Evolutionary conservation across 2,888 invertebrate genomes (phyloP), one percentile per base, ranked within the genome.

Genomic region (Syrista parreyssii): DNA sequence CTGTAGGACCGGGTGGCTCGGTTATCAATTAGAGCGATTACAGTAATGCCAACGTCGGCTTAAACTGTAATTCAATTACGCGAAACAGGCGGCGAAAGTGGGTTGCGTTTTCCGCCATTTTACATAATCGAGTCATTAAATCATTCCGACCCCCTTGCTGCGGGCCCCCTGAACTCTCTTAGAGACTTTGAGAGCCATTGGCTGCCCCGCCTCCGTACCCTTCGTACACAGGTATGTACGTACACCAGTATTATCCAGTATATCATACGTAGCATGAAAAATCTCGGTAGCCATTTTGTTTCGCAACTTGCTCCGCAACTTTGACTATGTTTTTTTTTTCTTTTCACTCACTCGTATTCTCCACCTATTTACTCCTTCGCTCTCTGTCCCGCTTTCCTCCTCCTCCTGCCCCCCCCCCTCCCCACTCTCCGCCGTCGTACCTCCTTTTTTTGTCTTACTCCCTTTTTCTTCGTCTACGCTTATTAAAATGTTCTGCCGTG

Each of bases 21-120:
- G 88, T 89, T 89, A 89, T 89, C 89, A 89, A 89, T 89, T 89
- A 88, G 84, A 86, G 85, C 83, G 87, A 85, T 86, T 84, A 80
- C 84, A 84, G 83, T 84, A 83, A 85, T 84, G 83, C 84, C 81
- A 82, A 82, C 86, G 86, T 84, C 79, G 82, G 86, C 86, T 88
- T 86, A 85, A 87, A 85, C 86, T 84, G 85, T 88, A 87, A 89
- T 89, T 89, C 86, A 86, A 86, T 88, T 88, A 86, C 80, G 80
- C 79, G 79, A 75, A 80, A 77, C 76, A 77, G 80, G 80, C 80
- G 80, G 71, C 76, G 78, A 77, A 83, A 79, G 78, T 78, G 80
- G 79, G 79, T 74, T 33, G 81, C 76, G 81, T 30, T 73, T 31
- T 76, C 15, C 55, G 73, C 55, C 32, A 74, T 77, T 77, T 74